Evolutionary conservation across 1,140 invertebrate genomes (phyloP).

Genomic region (Apis florea): DNA sequence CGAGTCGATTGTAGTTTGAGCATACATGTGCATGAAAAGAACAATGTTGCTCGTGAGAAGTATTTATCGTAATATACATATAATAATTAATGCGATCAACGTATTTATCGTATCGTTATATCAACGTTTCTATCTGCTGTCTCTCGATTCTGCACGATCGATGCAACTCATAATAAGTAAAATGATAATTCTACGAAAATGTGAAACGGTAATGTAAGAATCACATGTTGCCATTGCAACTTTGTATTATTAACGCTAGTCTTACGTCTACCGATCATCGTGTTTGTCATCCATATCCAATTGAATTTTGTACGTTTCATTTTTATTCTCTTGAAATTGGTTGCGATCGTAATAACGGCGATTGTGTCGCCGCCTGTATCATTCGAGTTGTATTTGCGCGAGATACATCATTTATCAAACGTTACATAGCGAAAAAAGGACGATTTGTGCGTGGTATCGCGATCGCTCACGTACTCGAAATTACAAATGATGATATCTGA

Average conservation of each 20-base stretch:
- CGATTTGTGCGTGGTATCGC: conserved; percentile 11
- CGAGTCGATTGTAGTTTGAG: neutral
- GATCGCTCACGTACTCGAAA: neutral
- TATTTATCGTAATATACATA: neutral
- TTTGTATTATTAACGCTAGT: conserved; percentile 65
- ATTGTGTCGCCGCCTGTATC: neutral
- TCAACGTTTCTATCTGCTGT: neutral
- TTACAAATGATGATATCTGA: neutral
- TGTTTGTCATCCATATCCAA: conserved; percentile 57
- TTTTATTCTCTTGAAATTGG: conserved; percentile 48
- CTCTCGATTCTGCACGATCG: neutral
- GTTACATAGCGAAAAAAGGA: conserved; percentile 14
- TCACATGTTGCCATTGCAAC: conserved; percentile 16
- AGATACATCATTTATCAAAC: neutral
- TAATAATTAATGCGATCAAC: neutral
- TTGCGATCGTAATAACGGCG: neutral
- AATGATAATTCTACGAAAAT: too few species aligned
- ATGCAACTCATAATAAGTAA: conserved; percentile 29
- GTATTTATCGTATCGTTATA: neutral
- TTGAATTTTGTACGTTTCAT: conserved; percentile 17
- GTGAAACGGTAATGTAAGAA: neutral
- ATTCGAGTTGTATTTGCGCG: neutral
- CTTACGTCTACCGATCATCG: conserved; percentile 65
- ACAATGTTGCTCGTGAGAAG: neutral
- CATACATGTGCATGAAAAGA: neutral